Base-by-base conservation (phyloP, 1,140 invertebrate species). In the Trypoxylus dichotomus region DNA sequence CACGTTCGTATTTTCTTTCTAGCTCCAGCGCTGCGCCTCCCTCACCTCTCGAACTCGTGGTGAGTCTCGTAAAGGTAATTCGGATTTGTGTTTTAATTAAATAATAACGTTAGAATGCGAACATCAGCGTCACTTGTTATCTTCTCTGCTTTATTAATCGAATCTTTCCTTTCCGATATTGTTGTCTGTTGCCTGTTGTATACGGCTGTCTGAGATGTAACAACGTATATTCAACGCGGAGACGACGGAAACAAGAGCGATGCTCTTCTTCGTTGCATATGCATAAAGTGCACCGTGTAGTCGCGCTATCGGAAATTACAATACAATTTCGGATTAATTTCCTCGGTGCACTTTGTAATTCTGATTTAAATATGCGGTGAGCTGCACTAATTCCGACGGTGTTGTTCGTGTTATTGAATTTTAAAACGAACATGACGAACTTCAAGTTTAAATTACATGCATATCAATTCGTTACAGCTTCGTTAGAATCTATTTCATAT, bases 21-120 rank as follows among this genome's bases (percentile, higher is more conserved):
- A 54, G n/a, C 19, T 54, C 60, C 10, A 8, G 11, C 60, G 21
- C 60, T 21, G 47, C 47, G 7, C 15, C 15, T 58, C 47, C 24
- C 24, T 54, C n/a, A 21, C 47, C 7, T 19, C 47, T 54, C 15
- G 19, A 54, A 5, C 47, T 7, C 47, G 24, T 32, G 74, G 47
- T 81, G 79, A 77, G 74, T 82, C 77, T 80, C 81, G 79, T 82
- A 82, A 81, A 84, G 83, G 83, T 84, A 83, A 82, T 83, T 82
- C 78, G 72, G 78, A 84, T 83, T 82, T 79, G 75, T 79, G 81
- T 83, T 84, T 84, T 83, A 84, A 84, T 84, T 83, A 84, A 84
- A 78, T 81, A 81, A 83, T 82, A 82, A 82, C 79, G 76, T 79
- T 80, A 81, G 63, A 78, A 78, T 63, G 60, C 75, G 27, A 68